A percentile compares a stretch with the other conserved stretches of the same genome.
Evolutionary conservation across 92 coral and sea anemone genomes (phyloP).

Genomic region (Phenganax subtilis): DNA sequence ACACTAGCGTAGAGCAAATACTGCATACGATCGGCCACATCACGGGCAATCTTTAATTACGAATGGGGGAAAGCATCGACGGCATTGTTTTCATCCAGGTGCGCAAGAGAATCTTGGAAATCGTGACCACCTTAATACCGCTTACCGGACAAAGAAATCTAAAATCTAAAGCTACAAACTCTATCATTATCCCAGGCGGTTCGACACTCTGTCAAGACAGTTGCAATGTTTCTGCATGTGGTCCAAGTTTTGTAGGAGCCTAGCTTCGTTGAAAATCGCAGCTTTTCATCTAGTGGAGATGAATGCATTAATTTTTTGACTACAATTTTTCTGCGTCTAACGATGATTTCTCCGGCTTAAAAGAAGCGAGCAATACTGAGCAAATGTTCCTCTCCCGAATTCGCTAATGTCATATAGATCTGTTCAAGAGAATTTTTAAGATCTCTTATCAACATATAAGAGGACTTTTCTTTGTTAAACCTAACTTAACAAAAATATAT

Average conservation of each 20-base stretch:
- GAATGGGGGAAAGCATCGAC: slow-evolving; percentile 1
- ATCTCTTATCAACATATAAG: not conserved
- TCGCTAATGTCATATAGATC: not conserved
- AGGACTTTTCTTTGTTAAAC: not conserved
- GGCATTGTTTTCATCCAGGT: not conserved
- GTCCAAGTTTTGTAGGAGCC: not conserved
- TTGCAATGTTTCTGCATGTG: not conserved
- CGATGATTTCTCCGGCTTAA: not conserved
- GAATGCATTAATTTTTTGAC: not conserved
- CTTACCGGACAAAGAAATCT: too few relatives aligned
- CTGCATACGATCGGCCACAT: not conserved
- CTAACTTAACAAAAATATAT: too few relatives aligned
- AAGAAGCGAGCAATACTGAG: not conserved
- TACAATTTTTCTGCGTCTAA: not conserved
- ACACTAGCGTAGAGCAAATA: not conserved
- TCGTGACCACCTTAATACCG: too few relatives aligned
- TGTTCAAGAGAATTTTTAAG: not conserved
- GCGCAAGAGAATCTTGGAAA: not conserved
- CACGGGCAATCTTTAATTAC: not conserved
- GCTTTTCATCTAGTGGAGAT: not conserved
- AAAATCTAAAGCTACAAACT: too few relatives aligned
- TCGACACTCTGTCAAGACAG: too few relatives aligned
- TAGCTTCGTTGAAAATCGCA: not conserved
- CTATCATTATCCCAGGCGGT: too few relatives aligned
- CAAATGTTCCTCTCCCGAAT: not conserved